Conservation (phyloP, 1,140 invertebrate species). For the Drosophila suzukii region DNA sequence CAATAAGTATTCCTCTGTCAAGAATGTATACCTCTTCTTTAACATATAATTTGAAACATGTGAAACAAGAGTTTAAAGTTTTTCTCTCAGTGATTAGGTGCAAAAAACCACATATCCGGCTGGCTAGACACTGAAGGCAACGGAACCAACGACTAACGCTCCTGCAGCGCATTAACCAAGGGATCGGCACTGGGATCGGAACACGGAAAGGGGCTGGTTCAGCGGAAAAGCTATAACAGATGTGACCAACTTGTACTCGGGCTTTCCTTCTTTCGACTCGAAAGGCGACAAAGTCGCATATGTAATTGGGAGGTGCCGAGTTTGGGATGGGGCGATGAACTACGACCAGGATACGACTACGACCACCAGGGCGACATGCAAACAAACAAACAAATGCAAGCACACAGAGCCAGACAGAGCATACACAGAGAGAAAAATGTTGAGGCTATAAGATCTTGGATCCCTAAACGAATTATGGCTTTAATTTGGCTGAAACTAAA, state of each 20-base stretch:
- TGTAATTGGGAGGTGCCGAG: conserved; percentile 53
- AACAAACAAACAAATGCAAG: conserved; percentile 56
- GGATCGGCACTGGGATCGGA: conserved; percentile 8
- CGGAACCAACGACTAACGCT: conserved; percentile 14
- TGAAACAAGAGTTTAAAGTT: no score
- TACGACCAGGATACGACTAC: conserved; percentile 33
- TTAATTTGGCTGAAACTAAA: no score
- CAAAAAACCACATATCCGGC: conserved; percentile 32
- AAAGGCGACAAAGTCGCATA: conserved; percentile 64
- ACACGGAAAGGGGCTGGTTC: conserved; percentile 12
- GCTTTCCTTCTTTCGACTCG: conserved; percentile 18
- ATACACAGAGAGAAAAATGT: neutral
- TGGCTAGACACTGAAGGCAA: conserved; percentile 46
- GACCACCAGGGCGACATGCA: conserved; percentile 37
- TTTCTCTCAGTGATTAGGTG: conserved; percentile 1
- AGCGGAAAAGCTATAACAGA: conserved; percentile 46
- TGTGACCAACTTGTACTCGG: conserved; percentile 53
- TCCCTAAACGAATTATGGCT: no score
- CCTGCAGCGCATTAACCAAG: conserved; percentile 39
- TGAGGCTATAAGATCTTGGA: neutral
- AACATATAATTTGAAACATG: no score
- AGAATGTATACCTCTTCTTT: no score
- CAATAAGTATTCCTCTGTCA: no score
- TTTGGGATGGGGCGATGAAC: conserved; percentile 29
- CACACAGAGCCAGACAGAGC: conserved; percentile 21